Conservation (phyloP, 2,113 vertebrate species). For the Solenodon paradoxus region DNA sequence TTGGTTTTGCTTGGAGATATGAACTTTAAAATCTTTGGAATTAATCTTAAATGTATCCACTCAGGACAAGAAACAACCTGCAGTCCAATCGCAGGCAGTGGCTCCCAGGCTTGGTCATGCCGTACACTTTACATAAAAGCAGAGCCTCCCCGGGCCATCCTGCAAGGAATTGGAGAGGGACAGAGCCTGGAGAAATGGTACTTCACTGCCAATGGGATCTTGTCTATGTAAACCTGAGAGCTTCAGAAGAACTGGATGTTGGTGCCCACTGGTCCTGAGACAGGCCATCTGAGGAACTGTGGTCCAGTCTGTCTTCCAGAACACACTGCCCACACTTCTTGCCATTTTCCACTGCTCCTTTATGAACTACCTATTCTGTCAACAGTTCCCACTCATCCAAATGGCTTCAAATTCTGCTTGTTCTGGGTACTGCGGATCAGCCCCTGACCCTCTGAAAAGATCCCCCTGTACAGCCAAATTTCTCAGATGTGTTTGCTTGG, state of each 20-base stretch:
- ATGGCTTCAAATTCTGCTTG: not conserved
- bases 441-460: not conserved
- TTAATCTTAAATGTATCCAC: not conserved
- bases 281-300: not conserved
- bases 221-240: not conserved
- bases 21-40: conserved; percentile 47
- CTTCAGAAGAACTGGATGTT: not conserved
- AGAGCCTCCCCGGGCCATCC: not conserved
- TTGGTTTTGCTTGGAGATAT: conserved; percentile 50
- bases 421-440: not conserved
- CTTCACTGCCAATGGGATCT: not conserved
- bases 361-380: not conserved
- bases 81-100: not conserved
- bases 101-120: not conserved
- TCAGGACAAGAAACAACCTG: not conserved
- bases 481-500: not conserved
- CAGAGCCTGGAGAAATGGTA: not conserved
- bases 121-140: fast-evolving
- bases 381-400: not conserved
- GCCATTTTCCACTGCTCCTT: not conserved
- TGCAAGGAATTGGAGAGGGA: not conserved
- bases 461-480: not conserved
- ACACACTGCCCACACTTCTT: not conserved
- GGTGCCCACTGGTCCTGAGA: not conserved
- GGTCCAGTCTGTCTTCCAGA: not conserved